Evolutionary conservation across 1,140 invertebrate species (phyloP).

Genomic region (Bombus ignitus): DNA sequence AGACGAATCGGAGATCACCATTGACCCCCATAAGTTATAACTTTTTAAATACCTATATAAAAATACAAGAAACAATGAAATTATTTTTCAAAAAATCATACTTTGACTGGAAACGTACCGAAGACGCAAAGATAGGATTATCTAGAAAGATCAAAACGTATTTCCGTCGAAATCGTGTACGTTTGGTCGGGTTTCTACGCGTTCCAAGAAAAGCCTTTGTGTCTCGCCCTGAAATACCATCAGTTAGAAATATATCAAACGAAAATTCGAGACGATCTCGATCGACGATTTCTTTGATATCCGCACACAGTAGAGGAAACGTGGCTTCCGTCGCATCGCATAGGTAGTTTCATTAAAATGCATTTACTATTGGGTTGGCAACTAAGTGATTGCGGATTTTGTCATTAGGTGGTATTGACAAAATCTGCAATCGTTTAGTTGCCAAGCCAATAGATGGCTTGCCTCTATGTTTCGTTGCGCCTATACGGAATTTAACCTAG

Average conservation of each 20-base stretch:
- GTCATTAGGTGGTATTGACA: too few species aligned
- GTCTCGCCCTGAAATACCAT: neutral
- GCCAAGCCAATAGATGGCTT: neutral
- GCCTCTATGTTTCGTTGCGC: neutral
- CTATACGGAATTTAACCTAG: constrained; percentile 2
- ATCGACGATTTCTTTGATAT: constrained; percentile 23
- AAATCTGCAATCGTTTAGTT: too few species aligned
- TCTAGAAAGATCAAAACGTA: too few species aligned
- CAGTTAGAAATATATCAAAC: neutral
- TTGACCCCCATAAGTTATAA: too few species aligned
- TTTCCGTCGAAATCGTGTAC: neutral
- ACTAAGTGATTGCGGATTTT: too few species aligned
- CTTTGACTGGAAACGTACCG: too few species aligned
- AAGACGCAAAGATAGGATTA: neutral
- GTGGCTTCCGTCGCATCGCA: neutral
- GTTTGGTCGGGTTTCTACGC: neutral
- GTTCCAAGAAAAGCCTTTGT: neutral
- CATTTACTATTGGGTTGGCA: neutral
- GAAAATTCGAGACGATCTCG: neutral
- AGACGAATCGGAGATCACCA: neutral
- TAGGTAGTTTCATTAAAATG: constrained; percentile 21
- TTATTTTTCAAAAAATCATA: too few species aligned
- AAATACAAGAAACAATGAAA: too few species aligned
- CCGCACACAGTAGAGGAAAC: neutral
- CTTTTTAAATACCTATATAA: too few species aligned